Percentiles rank a stretch among this genome's conserved stretches.
These are phyloP conservation scores for Clarias fuscus DNA, from an alignment of 2,797 vertebrate species.

Conservation along the genomic window DNA sequence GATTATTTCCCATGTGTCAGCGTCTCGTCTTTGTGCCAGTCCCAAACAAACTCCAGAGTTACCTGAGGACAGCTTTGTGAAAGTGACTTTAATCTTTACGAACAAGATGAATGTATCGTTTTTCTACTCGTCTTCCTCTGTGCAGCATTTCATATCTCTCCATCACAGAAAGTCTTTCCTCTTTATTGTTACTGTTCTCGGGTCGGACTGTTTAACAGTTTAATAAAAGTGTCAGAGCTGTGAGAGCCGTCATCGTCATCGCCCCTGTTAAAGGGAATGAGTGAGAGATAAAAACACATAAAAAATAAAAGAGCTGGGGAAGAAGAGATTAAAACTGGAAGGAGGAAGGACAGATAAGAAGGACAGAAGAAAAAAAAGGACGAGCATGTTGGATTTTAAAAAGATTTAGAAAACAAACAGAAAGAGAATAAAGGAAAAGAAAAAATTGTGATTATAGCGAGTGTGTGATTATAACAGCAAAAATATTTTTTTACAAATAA, in stretches of 20 bases:
- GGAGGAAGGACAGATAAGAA: background rate
- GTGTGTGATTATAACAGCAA: background rate
- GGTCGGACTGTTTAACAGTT: conserved; percentile 13
- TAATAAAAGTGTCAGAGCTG: conserved; percentile 39
- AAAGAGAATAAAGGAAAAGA: background rate
- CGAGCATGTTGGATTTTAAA: background rate
- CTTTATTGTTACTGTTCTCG: conserved; percentile 5
- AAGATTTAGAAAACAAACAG: background rate
- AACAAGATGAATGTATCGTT: background rate
- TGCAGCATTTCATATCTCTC: background rate
- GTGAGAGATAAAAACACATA: background rate
- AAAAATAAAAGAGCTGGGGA: background rate
- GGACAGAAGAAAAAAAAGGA: background rate
- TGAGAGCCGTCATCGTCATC: conserved; percentile 5
- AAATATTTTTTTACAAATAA: too few relatives aligned
- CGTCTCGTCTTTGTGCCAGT: background rate
- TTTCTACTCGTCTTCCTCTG: background rate
- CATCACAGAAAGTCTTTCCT: conserved; percentile 17
- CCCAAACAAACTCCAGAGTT: background rate
- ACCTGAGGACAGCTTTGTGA: background rate
- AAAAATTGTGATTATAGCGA: background rate
- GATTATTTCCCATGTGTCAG: background rate
- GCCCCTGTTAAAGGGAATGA: background rate
- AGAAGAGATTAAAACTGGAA: background rate
- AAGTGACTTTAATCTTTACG: background rate